Conservation (phyloP, 1,140 invertebrate species). For the Macrostomum lignano region DNA sequence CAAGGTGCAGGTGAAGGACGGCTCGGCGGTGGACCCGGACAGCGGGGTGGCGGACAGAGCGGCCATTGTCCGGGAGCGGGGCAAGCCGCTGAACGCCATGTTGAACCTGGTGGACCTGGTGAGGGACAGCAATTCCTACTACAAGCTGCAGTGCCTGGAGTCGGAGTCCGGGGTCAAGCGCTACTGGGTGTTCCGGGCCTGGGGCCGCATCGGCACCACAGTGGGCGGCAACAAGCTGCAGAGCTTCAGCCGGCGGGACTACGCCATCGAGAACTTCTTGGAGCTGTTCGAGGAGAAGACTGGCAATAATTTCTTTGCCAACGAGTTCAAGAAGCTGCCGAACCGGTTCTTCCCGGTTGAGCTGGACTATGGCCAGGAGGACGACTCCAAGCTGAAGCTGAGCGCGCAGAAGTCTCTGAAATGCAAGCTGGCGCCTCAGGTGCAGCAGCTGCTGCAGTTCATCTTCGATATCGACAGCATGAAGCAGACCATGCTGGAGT, state of each 20-base stretch:
- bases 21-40: slow-evolving; percentile 59
- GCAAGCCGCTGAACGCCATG: slow-evolving; percentile 40
- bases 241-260: slow-evolving; percentile 13
- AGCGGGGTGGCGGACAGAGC: slow-evolving; percentile 44
- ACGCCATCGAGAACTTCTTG: slow-evolving; percentile 37
- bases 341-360: slow-evolving; percentile 61
- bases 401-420: slow-evolving; percentile 17
- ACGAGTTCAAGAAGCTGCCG: slow-evolving; percentile 47
- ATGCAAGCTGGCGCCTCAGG: slow-evolving; percentile 41
- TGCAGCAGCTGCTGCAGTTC: slow-evolving; percentile 51
- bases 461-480: slow-evolving; percentile 71
- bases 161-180: slow-evolving; percentile 37
- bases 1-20: slow-evolving; percentile 53
- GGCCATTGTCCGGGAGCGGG: slow-evolving; percentile 40
- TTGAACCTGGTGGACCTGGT: slow-evolving; percentile 56
- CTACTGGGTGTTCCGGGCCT: slow-evolving; percentile 56
- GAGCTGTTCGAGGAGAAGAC: slow-evolving; percentile 49
- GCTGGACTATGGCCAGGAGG: slow-evolving; percentile 45
- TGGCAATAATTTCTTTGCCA: slow-evolving; percentile 35
- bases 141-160: slow-evolving; percentile 68
- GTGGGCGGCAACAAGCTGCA: slow-evolving; percentile 51
- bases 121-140: slow-evolving; percentile 61
- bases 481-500: slow-evolving; percentile 68
- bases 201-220: slow-evolving; percentile 77
- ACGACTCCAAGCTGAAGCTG: not conserved